Percentiles rank a stretch among this genome's conserved stretches.
Evolutionary conservation across 2,888 invertebrate genomes (phyloP).

Genomic region (Drosophila incognita): DNA sequence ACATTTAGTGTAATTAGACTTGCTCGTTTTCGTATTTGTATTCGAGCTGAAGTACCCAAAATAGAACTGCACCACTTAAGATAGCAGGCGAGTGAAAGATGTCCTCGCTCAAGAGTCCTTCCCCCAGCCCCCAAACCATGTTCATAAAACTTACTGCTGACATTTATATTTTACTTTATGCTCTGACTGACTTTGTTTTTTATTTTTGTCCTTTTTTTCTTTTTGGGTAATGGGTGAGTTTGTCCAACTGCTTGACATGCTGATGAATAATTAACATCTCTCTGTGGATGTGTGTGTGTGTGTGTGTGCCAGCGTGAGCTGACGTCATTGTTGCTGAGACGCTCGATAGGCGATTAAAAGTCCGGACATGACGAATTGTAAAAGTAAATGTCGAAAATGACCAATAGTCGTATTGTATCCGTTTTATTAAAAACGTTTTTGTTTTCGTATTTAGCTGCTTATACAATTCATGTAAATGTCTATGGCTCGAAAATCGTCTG

Average conservation of each 20-base stretch:
- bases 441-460: slow-evolving; percentile 58
- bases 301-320: slow-evolving; percentile 3
- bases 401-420: slow-evolving; percentile 39
- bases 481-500: slow-evolving; percentile 47
- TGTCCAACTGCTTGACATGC: slow-evolving; percentile 41
- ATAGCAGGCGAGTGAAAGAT: slow-evolving; percentile 9
- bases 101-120: slow-evolving; percentile 22
- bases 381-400: slow-evolving; percentile 34
- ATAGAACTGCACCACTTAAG: slow-evolving; percentile 47
- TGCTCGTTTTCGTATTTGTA: slow-evolving; percentile 59
- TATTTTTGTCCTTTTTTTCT: slow-evolving; percentile 16
- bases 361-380: slow-evolving; percentile 25
- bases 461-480: slow-evolving; percentile 68
- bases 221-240: slow-evolving; percentile 12
- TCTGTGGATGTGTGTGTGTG: not conserved
- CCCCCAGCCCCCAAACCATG: not conserved
- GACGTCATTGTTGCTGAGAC: slow-evolving; percentile 58
- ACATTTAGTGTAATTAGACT: slow-evolving; percentile 66
- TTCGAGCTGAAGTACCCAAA: slow-evolving; percentile 54
- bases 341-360: slow-evolving; percentile 64
- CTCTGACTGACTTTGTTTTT: slow-evolving; percentile 3
- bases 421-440: slow-evolving; percentile 55
- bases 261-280: slow-evolving; percentile 60
- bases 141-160: slow-evolving; percentile 19
- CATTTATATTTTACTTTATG: slow-evolving; percentile 19